These are phyloP conservation scores for Caenorhabditis auriculariae DNA, from an alignment of 2,888 invertebrate genomes.

Conservation along the genomic window DNA sequence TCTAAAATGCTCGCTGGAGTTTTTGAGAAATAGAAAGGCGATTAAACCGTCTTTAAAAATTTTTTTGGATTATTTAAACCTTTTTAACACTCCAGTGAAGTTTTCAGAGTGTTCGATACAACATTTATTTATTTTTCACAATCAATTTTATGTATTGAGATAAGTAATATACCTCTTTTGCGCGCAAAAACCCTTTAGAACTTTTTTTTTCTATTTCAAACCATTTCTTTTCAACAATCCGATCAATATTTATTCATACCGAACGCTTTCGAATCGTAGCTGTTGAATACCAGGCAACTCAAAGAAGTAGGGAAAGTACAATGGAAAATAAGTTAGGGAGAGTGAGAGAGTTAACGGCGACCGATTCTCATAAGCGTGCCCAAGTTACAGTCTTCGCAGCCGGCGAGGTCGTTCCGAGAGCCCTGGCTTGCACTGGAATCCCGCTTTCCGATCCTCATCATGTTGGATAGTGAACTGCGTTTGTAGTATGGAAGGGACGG, in stretches of 20 bases:
- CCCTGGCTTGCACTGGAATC: slow-evolving; percentile 8
- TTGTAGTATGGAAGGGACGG: too few relatives aligned
- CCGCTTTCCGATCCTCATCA: slow-evolving; percentile 33
- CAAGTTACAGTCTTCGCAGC: slow-evolving; percentile 23
- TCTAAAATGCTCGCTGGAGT: too few relatives aligned
- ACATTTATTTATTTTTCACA: too few relatives aligned
- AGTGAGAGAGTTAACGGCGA: slow-evolving; percentile 3
- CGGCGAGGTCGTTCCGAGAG: slow-evolving; percentile 14
- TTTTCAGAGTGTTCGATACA: too few relatives aligned
- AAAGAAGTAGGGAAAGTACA: slow-evolving; percentile 8
- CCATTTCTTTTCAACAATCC: not conserved
- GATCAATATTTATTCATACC: not conserved
- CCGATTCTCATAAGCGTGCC: slow-evolving; percentile 28
- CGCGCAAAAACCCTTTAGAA: not conserved
- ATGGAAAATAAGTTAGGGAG: slow-evolving; percentile 6
- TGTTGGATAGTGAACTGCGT: slow-evolving; percentile 28
- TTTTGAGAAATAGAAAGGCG: too few relatives aligned
- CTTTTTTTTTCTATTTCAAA: not conserved
- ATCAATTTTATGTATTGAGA: too few relatives aligned
- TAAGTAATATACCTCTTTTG: too few relatives aligned
- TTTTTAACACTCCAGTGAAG: too few relatives aligned
- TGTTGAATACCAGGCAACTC: not conserved
- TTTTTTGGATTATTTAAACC: too few relatives aligned
- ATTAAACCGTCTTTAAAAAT: too few relatives aligned
- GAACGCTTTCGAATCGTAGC: not conserved